A percentile compares a stretch with the other conserved stretches of the same genome.
phyloP scores from a whole-genome alignment of 2,797 vertebrate genomes.

The Ptychadena robeensis region DNA sequence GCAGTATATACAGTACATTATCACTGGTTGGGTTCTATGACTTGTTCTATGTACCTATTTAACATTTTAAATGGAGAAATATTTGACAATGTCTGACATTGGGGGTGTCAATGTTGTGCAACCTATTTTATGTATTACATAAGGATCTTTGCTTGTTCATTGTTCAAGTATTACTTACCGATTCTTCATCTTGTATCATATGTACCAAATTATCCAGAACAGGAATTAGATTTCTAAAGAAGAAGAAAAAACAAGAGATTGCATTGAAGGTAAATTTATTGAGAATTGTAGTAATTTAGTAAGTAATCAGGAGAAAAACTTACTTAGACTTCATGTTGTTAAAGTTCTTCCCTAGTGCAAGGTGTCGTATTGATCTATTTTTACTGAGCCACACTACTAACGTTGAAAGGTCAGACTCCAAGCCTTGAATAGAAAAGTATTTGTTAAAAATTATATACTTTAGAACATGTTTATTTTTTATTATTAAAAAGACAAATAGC shows the following conservation, averaged over 20 bases:
- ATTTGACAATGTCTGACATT: no score
- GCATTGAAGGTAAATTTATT: conserved; percentile 61
- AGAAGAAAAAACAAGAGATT: conserved; percentile 68
- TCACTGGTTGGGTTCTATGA: no score
- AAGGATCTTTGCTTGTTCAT: neutral
- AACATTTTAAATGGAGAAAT: no score
- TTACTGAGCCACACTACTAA: conserved; percentile 95
- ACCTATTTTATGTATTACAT: neutral
- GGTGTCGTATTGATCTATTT: conserved; percentile 93
- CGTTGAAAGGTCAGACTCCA: conserved; percentile 93
- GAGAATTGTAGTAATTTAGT: neutral
- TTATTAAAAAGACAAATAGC: no score
- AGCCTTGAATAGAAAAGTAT: conserved; percentile 78
- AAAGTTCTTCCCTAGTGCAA: conserved; percentile 96
- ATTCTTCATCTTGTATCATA: conserved; percentile 98
- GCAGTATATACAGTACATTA: no score
- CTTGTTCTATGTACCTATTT: no score
- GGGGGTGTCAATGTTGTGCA: no score
- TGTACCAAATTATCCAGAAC: conserved; percentile 96
- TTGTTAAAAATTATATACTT: conserved; percentile 1
- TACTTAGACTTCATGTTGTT: conserved; percentile 99
- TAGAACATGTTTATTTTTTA: neutral
- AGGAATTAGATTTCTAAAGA: conserved; percentile 89
- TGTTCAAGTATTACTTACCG: conserved; percentile 79
- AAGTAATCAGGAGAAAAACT: conserved; percentile 69